Base-by-base conservation (phyloP, 2,888 invertebrate species). In the Metellina segmentata region DNA sequence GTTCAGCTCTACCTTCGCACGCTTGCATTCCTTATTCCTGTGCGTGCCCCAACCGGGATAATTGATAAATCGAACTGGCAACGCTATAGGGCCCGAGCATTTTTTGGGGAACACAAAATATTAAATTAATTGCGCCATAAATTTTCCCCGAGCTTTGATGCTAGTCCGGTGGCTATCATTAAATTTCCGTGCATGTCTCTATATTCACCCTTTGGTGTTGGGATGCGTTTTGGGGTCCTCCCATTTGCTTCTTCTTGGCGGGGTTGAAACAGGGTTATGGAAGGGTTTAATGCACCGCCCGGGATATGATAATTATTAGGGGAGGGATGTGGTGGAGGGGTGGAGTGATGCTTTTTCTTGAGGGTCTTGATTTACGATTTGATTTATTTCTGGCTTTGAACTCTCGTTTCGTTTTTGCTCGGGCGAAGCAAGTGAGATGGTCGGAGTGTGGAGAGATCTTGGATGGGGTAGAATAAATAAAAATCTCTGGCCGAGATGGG, bases 81-180 rank as follows among this genome's bases (percentile, higher is more conserved):
- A 51, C 77, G 16, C 69, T 70, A 86, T 70, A 70, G 78, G 86
- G 77, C 78, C n/a, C 61, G 9, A 75, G 75, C 49, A 20, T 34
- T 85, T 75, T n/a, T 34, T 34, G 34, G 34, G 34, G 16, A 19
- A 78, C 69, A 51, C 70, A 49, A 69, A 77, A 61, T 61, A 61
- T 61, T 78, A 86, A 86, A 86, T 86, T 86, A 86, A 77, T 86
- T n/a, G 86, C 49, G 61, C 78, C 77, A 86, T 86, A 86, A 86
- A 86, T 70, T 69, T 69, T 49, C 72, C 2, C 77, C n/a, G 52
- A 61, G 69, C 51, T 75, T 81, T 69, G 34, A n/a, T 48, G 70
- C 34, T 11, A 79, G 53, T 52, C 34, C 61, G 20, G 11, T 20
- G 20, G 53, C 49, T 82, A 71, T 82, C 70, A 82, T 82, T 72